Evolutionary conservation across 2,888 invertebrate genomes (phyloP).

Genomic region (Metacarcinus magister): DNA sequence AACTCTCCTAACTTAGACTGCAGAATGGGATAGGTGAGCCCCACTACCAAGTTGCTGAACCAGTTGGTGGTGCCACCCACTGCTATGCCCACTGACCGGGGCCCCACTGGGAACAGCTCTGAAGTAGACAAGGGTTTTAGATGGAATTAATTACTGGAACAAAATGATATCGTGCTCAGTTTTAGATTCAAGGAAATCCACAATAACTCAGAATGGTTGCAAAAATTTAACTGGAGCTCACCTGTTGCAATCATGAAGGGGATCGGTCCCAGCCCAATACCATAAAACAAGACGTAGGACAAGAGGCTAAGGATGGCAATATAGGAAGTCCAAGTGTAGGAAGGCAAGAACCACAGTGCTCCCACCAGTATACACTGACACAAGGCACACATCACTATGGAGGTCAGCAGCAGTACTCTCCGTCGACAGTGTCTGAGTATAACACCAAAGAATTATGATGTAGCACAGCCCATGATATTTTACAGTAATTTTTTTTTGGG

Average conservation of each 20-base stretch:
- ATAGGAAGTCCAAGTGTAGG: slow-evolving; percentile 89
- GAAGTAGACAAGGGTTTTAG: slow-evolving; percentile 83
- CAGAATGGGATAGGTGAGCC: slow-evolving; percentile 59
- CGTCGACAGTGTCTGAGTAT: slow-evolving; percentile 74
- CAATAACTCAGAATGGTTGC: background rate
- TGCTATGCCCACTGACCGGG: slow-evolving; percentile 93
- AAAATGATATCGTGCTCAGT: background rate
- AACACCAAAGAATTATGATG: background rate
- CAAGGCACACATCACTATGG: slow-evolving; percentile 63
- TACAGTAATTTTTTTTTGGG: background rate
- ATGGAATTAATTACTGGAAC: background rate
- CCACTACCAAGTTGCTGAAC: slow-evolving; percentile 93
- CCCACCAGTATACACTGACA: slow-evolving; percentile 72
- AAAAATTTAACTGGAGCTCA: slow-evolving; percentile 84
- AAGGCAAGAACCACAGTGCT: slow-evolving; percentile 85
- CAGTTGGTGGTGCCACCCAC: slow-evolving; percentile 90
- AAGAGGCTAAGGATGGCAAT: slow-evolving; percentile 90
- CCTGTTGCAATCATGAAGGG: slow-evolving; percentile 92
- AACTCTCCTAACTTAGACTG: slow-evolving; percentile 54
- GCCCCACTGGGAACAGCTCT: slow-evolving; percentile 93
- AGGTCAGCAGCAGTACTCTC: slow-evolving; percentile 70
- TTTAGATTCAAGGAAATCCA: background rate
- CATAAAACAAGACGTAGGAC: slow-evolving; percentile 91
- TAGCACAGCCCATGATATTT: background rate
- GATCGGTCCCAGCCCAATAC: slow-evolving; percentile 93